Evolutionary conservation across 2,113 vertebrate species (phyloP), one percentile per base, ranked within the genome.

Genomic region (Gymnocephalus cernua): DNA sequence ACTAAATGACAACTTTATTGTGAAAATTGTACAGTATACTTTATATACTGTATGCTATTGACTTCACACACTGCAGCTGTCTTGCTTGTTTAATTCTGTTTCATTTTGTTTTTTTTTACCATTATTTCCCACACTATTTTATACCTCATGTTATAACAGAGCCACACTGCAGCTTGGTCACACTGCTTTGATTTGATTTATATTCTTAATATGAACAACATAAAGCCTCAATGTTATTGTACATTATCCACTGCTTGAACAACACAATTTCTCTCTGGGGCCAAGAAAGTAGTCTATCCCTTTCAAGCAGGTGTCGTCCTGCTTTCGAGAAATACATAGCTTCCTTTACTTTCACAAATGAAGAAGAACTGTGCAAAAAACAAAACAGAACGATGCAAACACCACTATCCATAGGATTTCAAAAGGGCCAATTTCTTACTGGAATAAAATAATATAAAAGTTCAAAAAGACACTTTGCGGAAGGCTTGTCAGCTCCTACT

Each of bases 391-490:
- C 16, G 2, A 3, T 0, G 11, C 15, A 54, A 18, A 47, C 21
- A 45, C 29, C 59, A 19, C 57, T 21, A 80, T n/a, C 3, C 4
- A 51, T 2, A 61, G 18, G n/a, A 58, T 62, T 56, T 76, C 10
- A 48, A 69, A 84, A 66, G 4, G 53, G 6, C 44, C 4, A 3
- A 45, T 2, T 50, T 16, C 41, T 29, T 66, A 79, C 58, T 18
- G 27, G 61, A 48, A 61, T 47, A n/a, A 71, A 86, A 74, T 53
- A 25, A 77, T 9, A 68, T 50, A 64, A 56, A 76, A 47, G 23
- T 41, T 11, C 6, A 21, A 53, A 4, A 27, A 59, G 15, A 13
- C 0, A 27, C 51, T 57, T 81, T 71, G 32, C 50, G 62, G 25
- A 61, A 67, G 2, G 25, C 65, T 54, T 74, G 12, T 14, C 67